Base-by-base conservation (phyloP, 37 sponge, comb jelly and placozoan species). In the Hexactinellida sp. region DNA sequence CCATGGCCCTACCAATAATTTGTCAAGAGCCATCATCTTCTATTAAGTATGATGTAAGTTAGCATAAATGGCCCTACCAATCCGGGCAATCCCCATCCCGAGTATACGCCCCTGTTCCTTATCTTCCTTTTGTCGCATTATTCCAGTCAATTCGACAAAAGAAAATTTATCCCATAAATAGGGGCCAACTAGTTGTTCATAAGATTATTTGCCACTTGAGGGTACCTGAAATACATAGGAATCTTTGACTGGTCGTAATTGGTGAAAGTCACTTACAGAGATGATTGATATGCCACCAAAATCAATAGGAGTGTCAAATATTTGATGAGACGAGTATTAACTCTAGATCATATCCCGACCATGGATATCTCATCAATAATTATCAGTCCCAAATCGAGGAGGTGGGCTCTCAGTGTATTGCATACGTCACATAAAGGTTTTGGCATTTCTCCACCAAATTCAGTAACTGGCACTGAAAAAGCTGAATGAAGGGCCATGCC, bases 341-440 rank as follows among this genome's bases (percentile, higher is more conserved):
- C 84, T 39, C 84, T 28, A 30, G 84, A 52, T 25, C 86, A 82
- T 76, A 87, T 87, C 37, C 87, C 86, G 37, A 90, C 88, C 90
- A 90, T 90, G 21, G 63, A 54, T 16, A 90, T 41, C 84, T 90
- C 90, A 87, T 90, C 90, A 85, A 90, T 85, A 39, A 90, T 85
- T 9, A 90, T 10, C 39, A 90, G 36, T 83, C 36, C 34, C 25
- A 90, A 32, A 0, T 85, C 24, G 36, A 34, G 0, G 0, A 90
- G 90, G 13, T 37, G 52, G 13, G 28, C 9, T 55, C 87, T 7
- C 32, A 86, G 36, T 39, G 85, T 86, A 23, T 86, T 87, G 23
- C 86, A 24, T 24, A 10, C 84, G 36, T 89, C 90, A 23, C 1
- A 37, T 25, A 54, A 37, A 0, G 86, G 86, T 30, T 63, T 63